phyloP scores from a whole-genome alignment of 2,113 vertebrate species.

The Mesoclemmys tuberculata region DNA sequence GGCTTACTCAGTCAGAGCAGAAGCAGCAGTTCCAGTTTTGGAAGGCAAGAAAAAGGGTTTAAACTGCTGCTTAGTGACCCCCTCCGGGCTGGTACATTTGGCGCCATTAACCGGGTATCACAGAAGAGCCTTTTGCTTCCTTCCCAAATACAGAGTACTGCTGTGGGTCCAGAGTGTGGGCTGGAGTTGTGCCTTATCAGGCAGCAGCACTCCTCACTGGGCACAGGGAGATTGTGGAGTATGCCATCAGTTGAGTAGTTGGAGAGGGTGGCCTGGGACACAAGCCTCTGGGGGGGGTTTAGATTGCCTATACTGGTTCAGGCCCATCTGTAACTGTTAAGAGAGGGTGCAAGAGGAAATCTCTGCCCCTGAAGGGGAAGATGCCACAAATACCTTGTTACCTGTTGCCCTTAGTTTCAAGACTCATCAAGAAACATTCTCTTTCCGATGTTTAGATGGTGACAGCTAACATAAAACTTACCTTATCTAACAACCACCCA shows the following conservation, averaged over 20 bases:
- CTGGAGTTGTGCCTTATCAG: not conserved
- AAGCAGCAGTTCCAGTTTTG: too few relatives aligned
- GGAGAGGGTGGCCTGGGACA: not conserved
- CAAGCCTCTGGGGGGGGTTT: not conserved
- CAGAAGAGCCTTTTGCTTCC: too few relatives aligned
- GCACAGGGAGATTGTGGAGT: too few relatives aligned
- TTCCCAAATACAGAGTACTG: too few relatives aligned
- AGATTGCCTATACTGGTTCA: too few relatives aligned
- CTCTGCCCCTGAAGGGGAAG: not conserved
- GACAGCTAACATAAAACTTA: not conserved
- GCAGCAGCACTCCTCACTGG: too few relatives aligned
- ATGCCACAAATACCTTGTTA: not conserved
- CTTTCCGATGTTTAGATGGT: not conserved
- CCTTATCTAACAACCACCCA: not conserved
- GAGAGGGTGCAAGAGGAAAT: not conserved
- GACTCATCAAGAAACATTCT: not conserved
- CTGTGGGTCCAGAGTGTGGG: not conserved
- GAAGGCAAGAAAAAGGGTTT: too few relatives aligned
- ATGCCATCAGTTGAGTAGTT: not conserved
- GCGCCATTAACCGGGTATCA: too few relatives aligned
- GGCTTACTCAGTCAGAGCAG: too few relatives aligned
- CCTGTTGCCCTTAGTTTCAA: not conserved
- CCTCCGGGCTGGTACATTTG: too few relatives aligned
- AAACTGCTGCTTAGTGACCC: too few relatives aligned
- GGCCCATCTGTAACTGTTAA: not conserved